Base-by-base conservation (phyloP, 2,113 vertebrate species). In the Podilymbus podiceps region DNA sequence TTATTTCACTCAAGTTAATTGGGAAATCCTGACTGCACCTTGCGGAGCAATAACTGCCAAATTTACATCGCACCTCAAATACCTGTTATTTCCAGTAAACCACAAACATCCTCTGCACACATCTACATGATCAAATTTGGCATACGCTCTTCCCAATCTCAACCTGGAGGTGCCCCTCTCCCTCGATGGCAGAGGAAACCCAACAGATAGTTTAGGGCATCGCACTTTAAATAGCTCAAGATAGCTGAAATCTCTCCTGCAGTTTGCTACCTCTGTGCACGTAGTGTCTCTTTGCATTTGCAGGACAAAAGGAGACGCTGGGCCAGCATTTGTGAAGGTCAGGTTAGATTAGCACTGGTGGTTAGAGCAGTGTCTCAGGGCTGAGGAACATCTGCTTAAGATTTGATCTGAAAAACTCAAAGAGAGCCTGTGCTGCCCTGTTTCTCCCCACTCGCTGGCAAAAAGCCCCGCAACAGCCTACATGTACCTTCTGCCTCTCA, bases 361-460 rank as follows among this genome's bases (percentile, higher is more conserved):
- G 71, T 59, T 80, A 93, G 27, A 83, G 38, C 47, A 81, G 24
- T 24, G 30, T 74, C 79, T 82, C 50, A 74, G 55, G 85, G 81
- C 84, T 75, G 80, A 92, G 23, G 46, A 92, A 92, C 86, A 94
- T 76, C 89, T 89, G 91, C 87, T 94, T 75, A 59, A 71, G 64
- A 74, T 95, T 77, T 89, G 31, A n/a, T 74, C 67, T 86, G 46
- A 79, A 90, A 88, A 69, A 88, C 13, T 63, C 62, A 40, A 82
- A 83, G 52, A 80, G 60, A 88, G 64, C 15, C 46, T 66, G 38
- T 33, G 38, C 72, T 92, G 63, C 85, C 58, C 63, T 63, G 8
- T 84, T 95, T 90, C 68, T 81, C 55, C 80, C 55, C 52, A 47
- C 12, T 69, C 33, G 15, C 55, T 71, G 62, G 68, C 80, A 95